phyloP scores from a whole-genome alignment of 2,888 invertebrate species.

The Monopis laevigella region DNA sequence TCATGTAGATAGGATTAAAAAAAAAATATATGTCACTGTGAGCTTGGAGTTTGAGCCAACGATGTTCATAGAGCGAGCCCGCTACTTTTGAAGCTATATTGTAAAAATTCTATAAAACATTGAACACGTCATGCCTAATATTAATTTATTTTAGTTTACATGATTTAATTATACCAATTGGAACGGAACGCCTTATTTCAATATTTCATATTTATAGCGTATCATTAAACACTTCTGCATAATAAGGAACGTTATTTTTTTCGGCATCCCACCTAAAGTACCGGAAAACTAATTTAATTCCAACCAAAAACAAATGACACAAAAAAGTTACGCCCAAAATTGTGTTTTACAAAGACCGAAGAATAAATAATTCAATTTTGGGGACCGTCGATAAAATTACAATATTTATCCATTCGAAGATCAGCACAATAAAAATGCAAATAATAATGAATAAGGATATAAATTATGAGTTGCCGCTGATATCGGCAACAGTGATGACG shows the following conservation, averaged over 20 bases:
- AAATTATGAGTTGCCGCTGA: slow-evolving; percentile 36
- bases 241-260: slow-evolving; percentile 5
- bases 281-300: slow-evolving; percentile 5
- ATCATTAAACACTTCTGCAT: slow-evolving; percentile 10
- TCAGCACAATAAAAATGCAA: slow-evolving; percentile 63
- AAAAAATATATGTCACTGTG: too few relatives aligned
- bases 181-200: not conserved
- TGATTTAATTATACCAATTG: too few relatives aligned
- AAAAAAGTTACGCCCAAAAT: slow-evolving; percentile 14
- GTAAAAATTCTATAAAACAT: too few relatives aligned
- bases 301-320: slow-evolving; percentile 7
- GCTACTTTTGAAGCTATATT: too few relatives aligned
- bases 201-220: slow-evolving; percentile 11
- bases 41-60: too few relatives aligned
- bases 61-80: too few relatives aligned
- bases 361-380: slow-evolving; percentile 63
- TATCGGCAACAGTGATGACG: not conserved
- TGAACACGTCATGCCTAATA: too few relatives aligned
- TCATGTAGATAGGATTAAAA: too few relatives aligned
- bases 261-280: slow-evolving; percentile 1
- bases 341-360: slow-evolving; percentile 41
- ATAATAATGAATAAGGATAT: slow-evolving; percentile 46
- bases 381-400: slow-evolving; percentile 50
- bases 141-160: too few relatives aligned
- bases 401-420: slow-evolving; percentile 42